These are phyloP conservation scores for Platyscapa corneri DNA, from an alignment of 1,140 invertebrate species.

Conservation along the genomic window DNA sequence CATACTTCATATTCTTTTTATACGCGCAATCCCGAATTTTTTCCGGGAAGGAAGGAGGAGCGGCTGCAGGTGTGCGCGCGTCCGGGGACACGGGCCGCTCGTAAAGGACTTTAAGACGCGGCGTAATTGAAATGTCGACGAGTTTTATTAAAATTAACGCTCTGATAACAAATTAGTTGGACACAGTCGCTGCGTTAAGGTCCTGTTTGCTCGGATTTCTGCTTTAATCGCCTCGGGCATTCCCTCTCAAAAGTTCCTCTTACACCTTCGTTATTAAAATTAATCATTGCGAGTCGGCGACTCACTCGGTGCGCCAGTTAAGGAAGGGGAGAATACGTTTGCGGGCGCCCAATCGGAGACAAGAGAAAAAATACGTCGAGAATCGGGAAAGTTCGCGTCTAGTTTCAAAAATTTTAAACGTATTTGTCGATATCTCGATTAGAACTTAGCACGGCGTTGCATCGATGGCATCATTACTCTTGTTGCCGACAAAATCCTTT, in stretches of 20 bases:
- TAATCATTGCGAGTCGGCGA: no score
- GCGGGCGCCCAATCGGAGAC: no score
- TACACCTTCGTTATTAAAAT: neutral
- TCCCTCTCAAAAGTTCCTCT: neutral
- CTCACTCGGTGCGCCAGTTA: no score
- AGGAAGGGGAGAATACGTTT: no score
- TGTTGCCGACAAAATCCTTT: neutral
- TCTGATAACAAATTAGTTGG: slow-evolving; percentile 13
- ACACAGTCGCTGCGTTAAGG: neutral
- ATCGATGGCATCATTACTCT: no score
- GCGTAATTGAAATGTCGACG: slow-evolving; percentile 37
- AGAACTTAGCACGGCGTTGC: no score
- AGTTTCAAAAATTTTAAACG: no score
- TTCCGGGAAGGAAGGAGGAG: neutral
- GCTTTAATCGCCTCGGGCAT: neutral
- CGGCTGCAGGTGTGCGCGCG: neutral
- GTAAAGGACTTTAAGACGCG: slow-evolving; percentile 33
- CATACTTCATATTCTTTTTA: slow-evolving; percentile 58
- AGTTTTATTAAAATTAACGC: slow-evolving; percentile 20
- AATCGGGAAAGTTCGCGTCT: no score
- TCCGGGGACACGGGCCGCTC: neutral
- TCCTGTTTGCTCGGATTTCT: neutral
- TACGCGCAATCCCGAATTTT: slow-evolving; percentile 54
- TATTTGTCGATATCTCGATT: no score
- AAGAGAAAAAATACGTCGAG: no score